Percentiles rank a stretch among this genome's conserved stretches.
phyloP scores from a whole-genome alignment of 2,113 vertebrate genomes.

The Malurus alboscapulatus region DNA sequence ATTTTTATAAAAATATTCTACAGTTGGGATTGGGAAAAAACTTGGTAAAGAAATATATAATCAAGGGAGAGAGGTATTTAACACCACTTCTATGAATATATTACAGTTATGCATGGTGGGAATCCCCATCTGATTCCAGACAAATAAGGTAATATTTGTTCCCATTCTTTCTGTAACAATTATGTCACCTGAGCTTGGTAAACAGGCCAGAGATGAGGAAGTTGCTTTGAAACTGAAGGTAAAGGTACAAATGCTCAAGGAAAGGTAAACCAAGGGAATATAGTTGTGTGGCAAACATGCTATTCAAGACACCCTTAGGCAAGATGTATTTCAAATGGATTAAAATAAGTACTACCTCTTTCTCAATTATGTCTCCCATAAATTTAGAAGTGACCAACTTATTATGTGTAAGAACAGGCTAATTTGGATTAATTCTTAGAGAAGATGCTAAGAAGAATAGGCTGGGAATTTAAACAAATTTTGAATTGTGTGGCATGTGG shows the following conservation, averaged over 20 bases:
- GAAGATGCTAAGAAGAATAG: background rate
- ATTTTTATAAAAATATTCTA: background rate
- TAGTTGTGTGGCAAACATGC: fast-evolving
- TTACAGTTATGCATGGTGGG: background rate
- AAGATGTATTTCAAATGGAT: background rate
- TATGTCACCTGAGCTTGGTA: background rate
- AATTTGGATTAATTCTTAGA: background rate
- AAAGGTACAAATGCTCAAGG: background rate
- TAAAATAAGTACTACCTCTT: background rate
- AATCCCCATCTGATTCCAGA: background rate
- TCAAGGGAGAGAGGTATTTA: background rate
- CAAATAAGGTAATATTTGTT: background rate
- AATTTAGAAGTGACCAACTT: background rate
- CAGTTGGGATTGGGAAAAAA: background rate
- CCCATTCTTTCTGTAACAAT: background rate
- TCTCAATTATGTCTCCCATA: background rate
- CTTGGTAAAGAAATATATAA: background rate
- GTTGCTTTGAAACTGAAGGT: background rate
- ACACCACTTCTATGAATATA: background rate
- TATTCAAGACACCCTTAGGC: background rate
- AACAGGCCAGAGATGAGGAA: background rate
- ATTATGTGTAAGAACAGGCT: background rate
- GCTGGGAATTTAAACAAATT: background rate
- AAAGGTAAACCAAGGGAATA: background rate
- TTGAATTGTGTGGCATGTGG: background rate